Percentiles rank a stretch among this genome's conserved stretches.
phyloP scores from a whole-genome alignment of 2,797 vertebrate genomes.

The Muraenolepis orangiensis region DNA sequence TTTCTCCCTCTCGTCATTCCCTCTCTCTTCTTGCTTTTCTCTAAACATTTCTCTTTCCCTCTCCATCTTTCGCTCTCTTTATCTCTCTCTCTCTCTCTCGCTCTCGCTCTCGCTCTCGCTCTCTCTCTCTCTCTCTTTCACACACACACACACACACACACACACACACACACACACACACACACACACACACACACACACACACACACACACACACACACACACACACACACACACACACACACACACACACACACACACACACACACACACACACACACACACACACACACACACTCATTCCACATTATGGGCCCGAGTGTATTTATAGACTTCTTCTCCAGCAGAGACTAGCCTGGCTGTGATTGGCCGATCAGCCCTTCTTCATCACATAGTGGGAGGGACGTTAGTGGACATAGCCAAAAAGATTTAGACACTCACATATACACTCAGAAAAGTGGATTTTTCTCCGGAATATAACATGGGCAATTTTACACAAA shows the following conservation, averaged over 20 bases:
- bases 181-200: background rate
- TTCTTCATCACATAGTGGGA: background rate
- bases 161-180: background rate
- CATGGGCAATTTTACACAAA: too few relatives aligned
- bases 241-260: background rate
- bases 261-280: background rate
- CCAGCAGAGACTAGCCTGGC: slow-evolving; percentile 33
- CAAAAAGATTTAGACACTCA: background rate
- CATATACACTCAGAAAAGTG: background rate
- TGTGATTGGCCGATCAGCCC: slow-evolving; percentile 36
- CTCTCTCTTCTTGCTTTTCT: slow-evolving; percentile 7
- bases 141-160: background rate
- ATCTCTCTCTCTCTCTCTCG: slow-evolving; percentile 4
- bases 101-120: slow-evolving; percentile 2
- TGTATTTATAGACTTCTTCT: slow-evolving; percentile 57
- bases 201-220: background rate
- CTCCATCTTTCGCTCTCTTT: background rate
- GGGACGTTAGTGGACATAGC: background rate
- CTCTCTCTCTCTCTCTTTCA: slow-evolving; percentile 20
- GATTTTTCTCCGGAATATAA: too few relatives aligned
- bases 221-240: background rate
- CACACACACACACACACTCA: slow-evolving; percentile 4
- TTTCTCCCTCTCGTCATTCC: background rate
- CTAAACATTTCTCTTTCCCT: background rate
- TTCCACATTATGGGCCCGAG: slow-evolving; percentile 23